Evolutionary conservation across 2,113 vertebrate genomes (phyloP).

Genomic region (Brienomyrus longianalis): DNA sequence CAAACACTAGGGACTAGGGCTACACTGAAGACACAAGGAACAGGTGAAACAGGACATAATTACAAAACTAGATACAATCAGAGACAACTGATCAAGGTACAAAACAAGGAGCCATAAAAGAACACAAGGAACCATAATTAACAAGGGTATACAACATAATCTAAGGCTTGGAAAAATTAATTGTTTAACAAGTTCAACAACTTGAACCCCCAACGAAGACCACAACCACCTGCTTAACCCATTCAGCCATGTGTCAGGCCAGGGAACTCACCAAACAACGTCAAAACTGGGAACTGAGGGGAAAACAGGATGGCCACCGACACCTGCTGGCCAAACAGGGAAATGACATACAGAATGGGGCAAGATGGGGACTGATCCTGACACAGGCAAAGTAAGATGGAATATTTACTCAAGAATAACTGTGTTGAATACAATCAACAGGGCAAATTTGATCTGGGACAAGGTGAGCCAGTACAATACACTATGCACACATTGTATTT

Average conservation of each 20-base stretch:
- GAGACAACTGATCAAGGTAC: neutral
- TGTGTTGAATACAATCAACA: neutral
- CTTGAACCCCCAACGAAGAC: neutral
- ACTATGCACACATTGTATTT: neutral
- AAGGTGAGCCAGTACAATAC: neutral
- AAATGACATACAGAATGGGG: neutral
- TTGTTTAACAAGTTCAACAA: neutral
- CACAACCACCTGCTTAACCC: neutral
- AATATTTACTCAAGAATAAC: neutral
- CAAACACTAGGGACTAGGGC: neutral
- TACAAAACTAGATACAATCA: neutral
- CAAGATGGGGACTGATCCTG: neutral
- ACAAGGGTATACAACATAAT: neutral
- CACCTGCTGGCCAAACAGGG: neutral
- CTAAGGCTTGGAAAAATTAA: neutral
- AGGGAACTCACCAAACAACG: neutral
- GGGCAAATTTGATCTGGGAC: neutral
- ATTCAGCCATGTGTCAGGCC: neutral
- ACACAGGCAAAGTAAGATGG: neutral
- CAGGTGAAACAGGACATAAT: no score
- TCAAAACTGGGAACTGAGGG: neutral
- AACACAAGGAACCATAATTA: neutral
- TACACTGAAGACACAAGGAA: neutral
- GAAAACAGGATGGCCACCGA: neutral
- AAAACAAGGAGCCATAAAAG: neutral